phyloP scores from a whole-genome alignment of 2,113 vertebrate genomes.

The Ginglymostoma cirratum region DNA sequence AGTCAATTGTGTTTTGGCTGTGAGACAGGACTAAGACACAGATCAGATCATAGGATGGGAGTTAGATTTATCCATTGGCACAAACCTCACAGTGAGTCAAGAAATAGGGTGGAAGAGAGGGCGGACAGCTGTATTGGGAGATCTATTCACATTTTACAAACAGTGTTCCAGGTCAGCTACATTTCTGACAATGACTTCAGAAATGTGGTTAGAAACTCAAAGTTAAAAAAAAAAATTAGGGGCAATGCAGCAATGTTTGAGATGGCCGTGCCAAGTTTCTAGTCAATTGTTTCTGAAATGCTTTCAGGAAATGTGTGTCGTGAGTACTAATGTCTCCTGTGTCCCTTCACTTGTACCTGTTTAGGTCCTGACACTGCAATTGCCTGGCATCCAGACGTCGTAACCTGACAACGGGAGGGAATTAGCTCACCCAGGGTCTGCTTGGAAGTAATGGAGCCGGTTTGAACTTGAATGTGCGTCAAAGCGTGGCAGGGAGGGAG shows the following conservation, averaged over 20 bases:
- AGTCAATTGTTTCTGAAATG: background rate
- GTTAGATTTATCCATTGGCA: background rate
- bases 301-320: too few species aligned
- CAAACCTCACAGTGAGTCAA: background rate
- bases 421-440: too few species aligned
- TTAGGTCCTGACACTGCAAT: background rate
- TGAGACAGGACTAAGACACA: background rate
- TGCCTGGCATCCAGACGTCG: too few species aligned
- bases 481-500: background rate
- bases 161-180: background rate
- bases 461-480: background rate
- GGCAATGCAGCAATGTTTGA: background rate
- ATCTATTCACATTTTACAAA: background rate
- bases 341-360: background rate
- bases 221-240: background rate
- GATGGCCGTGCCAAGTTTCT: background rate
- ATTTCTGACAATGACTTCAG: background rate
- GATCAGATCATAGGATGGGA: background rate
- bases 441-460: background rate
- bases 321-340: background rate
- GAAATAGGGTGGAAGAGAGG: background rate
- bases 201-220: background rate
- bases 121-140: background rate
- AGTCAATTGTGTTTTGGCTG: background rate
- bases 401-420: background rate